Base-by-base conservation (phyloP, 1,140 invertebrate species). In the Vanessa atalanta region DNA sequence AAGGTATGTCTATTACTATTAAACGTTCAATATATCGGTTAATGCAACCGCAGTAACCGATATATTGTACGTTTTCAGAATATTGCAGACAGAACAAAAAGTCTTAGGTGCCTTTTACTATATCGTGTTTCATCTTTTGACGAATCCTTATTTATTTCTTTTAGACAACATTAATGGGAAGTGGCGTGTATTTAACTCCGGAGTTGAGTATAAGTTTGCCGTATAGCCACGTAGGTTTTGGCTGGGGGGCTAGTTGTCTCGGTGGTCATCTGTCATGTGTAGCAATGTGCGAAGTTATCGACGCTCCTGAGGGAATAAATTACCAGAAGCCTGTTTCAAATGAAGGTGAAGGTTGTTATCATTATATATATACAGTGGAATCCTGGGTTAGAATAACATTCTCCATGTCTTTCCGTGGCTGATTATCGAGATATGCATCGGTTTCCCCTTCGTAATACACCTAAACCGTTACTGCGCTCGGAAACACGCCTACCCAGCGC, bases 231-330 rank as follows among this genome's bases (percentile, higher is more conserved):
- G 93, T 94, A 61, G 95, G 96, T 0, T 94, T 95, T 75, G 95
- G 95, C 12, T 97, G 97, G 96, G 95, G 95, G 11, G 94, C 95
- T 37, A 97, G 96, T 83, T 86, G 94, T 47, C 93, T 97, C 48
- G 97, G 97, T 6, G 94, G 94, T 23, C 94, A 96, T 70, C 89
- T 97, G 47, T 96, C 96, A 37, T 96, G 96, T 86, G 93, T 97
- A 23, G 96, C 96, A 15, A 86, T 97, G 26, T 96, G 97, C 93
- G 95, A 97, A 94, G 93, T 97, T 77, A 95, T 97, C 68, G 94
- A 96, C 88, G 95, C 96, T 82, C 94, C 95, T 12, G 94, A 95
- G 74, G 94, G 93, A 74, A 93, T 94, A 31, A 93, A 94, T 83
- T 94, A 92, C 70, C 86, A 91, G 70, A 84, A 86, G 70, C 87